A percentile compares a stretch with the other conserved stretches of the same genome.
phyloP scores from a whole-genome alignment of 2,888 invertebrate genomes.

The Noctua fimbriata region DNA sequence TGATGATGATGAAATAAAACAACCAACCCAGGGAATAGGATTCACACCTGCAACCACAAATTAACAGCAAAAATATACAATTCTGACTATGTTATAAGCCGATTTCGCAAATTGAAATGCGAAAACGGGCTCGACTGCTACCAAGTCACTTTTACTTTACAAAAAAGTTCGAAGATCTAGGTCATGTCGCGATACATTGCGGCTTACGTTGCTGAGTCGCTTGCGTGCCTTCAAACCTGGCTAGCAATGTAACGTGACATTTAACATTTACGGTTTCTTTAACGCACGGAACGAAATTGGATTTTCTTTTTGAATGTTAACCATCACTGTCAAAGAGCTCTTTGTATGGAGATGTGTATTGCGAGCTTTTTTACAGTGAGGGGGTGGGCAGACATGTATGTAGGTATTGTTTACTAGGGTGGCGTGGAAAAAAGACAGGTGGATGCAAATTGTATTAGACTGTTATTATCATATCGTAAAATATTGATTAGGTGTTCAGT shows the following conservation, averaged over 20 bases:
- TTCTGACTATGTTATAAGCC: constrained; percentile 14
- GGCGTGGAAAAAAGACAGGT: constrained; percentile 1
- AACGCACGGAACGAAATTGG: constrained; percentile 44
- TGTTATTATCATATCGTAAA: background rate
- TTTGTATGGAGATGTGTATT: constrained; percentile 48
- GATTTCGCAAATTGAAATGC: constrained; percentile 39
- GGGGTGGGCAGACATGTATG: constrained; percentile 1
- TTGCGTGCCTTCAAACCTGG: constrained; percentile 36
- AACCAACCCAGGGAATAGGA: background rate
- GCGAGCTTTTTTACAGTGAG: constrained; percentile 1
- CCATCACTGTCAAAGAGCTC: constrained; percentile 15
- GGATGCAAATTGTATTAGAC: background rate
- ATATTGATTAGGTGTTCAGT: background rate
- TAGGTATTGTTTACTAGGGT: constrained; percentile 3
- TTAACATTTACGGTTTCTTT: constrained; percentile 44
- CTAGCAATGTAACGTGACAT: constrained; percentile 59
- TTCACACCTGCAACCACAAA: background rate
- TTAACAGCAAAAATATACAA: background rate
- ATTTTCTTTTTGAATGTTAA: constrained; percentile 55
- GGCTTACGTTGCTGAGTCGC: constrained; percentile 40
- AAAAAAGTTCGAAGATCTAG: constrained; percentile 38
- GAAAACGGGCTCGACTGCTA: constrained; percentile 29
- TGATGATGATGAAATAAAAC: background rate
- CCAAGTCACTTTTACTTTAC: constrained; percentile 23
- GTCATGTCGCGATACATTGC: constrained; percentile 50